Base-by-base conservation (phyloP, 2,113 vertebrate species). In the Atlantisia rogersi region DNA sequence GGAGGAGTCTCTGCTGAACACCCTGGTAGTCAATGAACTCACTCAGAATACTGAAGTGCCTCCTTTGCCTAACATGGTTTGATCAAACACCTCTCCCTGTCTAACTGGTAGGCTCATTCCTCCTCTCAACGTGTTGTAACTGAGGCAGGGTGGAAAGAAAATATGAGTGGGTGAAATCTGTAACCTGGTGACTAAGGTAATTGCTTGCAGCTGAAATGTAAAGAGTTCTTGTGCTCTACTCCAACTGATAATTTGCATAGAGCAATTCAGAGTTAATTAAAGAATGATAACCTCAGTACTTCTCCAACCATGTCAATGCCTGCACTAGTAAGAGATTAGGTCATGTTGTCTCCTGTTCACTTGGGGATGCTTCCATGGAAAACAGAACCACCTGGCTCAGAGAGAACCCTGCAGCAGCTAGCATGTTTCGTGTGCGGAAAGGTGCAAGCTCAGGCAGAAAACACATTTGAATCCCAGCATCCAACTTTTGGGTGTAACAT, bases 361-460 rank as follows among this genome's bases (percentile, higher is more conserved):
- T 83, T 90, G 86, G 63, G 79, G 92, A 80, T 62, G 31, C 15
- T 92, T 92, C 86, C 68, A 88, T 15, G n/a, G 26, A 55, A 92
- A 94, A 92, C 55, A 93, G 70, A 91, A 79, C 35, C 1, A 6
- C 15, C 35, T 64, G 15, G 67, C 32, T 80, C 35, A 7, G 44
- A 71, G 44, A 63, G 44, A 78, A 63, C 39, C 37, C 46, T 55
- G 32, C 53, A 88, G 55, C 67, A 93, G 29, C 18, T 67, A 14
- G 5, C 68, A 56, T 3, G 35, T 68, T 82, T 62, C 2, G 5
- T 60, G 29, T 82, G 35, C 42, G 42, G 70, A 68, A 87, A 92
- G 70, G 79, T 48, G 20, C 67, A 86, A 88, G 90, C n/a, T 94
- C 37, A 83, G 79, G 73, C 59, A 82, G 75, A 86, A 82, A 56